Conservation (phyloP, 2,888 invertebrate genomes). For the Ptychoptera albimana region DNA sequence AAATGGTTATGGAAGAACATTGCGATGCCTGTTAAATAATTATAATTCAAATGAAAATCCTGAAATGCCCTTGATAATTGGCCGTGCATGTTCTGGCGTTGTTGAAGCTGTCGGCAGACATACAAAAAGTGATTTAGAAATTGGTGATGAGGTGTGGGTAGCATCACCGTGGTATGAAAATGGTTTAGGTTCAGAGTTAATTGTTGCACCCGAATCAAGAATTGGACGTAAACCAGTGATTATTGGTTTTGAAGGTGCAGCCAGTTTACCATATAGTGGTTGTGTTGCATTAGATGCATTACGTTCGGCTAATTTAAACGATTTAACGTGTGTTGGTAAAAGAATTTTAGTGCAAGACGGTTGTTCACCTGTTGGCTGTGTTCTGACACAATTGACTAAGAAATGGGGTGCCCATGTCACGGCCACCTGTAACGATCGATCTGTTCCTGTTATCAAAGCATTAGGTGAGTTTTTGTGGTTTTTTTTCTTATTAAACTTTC, state of each 20-base stretch:
- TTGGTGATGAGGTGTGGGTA: conserved; percentile 46
- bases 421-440: conserved; percentile 34
- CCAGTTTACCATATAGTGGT: conserved; percentile 42
- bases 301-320: conserved; percentile 30
- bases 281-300: conserved; percentile 38
- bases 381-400: conserved; percentile 39
- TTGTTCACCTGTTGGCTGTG: conserved; percentile 40
- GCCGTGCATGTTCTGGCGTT: conserved; percentile 45
- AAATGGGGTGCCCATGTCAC: conserved; percentile 40
- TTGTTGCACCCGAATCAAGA: conserved; percentile 35
- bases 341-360: conserved; percentile 28
- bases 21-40: conserved; percentile 28
- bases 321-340: conserved; percentile 20
- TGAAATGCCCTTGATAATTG: conserved; percentile 39
- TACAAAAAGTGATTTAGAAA: conserved; percentile 32
- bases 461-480: conserved; percentile 18
- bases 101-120: conserved; percentile 44
- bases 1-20: conserved; percentile 32
- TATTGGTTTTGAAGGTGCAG: conserved; percentile 41
- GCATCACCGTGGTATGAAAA: conserved; percentile 39
- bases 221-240: conserved; percentile 38
- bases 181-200: conserved; percentile 39
- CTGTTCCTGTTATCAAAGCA: conserved; percentile 37
- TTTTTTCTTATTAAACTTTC: no score
- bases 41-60: conserved; percentile 9